Conservation (phyloP, 2,888 invertebrate genomes). For the Atethmia centrago region DNA sequence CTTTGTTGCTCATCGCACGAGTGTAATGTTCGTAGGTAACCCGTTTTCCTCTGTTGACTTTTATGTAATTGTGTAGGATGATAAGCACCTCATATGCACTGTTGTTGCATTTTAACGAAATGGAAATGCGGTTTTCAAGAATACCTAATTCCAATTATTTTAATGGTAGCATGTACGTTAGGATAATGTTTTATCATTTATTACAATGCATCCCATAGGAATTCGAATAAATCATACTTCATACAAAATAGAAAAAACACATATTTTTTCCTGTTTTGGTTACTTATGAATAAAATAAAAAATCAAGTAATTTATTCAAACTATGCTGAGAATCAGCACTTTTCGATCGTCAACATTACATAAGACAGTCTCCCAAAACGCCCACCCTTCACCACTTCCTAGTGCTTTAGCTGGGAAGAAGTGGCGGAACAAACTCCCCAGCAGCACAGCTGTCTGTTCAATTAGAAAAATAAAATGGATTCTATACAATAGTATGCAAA, state of each 20-base stretch:
- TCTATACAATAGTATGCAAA: too few species aligned
- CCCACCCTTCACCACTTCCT: too few species aligned
- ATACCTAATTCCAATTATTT: neutral
- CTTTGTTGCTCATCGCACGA: slow-evolving; percentile 59
- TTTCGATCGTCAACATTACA: too few species aligned
- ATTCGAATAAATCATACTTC: neutral
- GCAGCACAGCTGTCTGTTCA: too few species aligned
- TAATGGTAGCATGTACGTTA: neutral
- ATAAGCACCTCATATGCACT: slow-evolving; percentile 54
- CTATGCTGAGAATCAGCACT: too few species aligned
- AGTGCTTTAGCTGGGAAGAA: too few species aligned
- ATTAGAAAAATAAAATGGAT: too few species aligned
- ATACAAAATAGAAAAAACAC: neutral
- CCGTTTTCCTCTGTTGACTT: slow-evolving; percentile 66
- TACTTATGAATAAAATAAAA: too few species aligned
- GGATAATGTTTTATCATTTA: neutral
- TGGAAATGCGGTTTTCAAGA: slow-evolving; percentile 12
- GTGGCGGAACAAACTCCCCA: too few species aligned
- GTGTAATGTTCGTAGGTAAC: slow-evolving; percentile 60
- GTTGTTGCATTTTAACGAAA: slow-evolving; percentile 34
- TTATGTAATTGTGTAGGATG: slow-evolving; percentile 63
- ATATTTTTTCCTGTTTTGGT: too few species aligned
- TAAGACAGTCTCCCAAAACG: too few species aligned
- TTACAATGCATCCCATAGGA: neutral
- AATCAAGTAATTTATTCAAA: too few species aligned